Evolutionary conservation across 1,140 invertebrate genomes (phyloP).

Genomic region (Pseudomyrmex gracilis): DNA sequence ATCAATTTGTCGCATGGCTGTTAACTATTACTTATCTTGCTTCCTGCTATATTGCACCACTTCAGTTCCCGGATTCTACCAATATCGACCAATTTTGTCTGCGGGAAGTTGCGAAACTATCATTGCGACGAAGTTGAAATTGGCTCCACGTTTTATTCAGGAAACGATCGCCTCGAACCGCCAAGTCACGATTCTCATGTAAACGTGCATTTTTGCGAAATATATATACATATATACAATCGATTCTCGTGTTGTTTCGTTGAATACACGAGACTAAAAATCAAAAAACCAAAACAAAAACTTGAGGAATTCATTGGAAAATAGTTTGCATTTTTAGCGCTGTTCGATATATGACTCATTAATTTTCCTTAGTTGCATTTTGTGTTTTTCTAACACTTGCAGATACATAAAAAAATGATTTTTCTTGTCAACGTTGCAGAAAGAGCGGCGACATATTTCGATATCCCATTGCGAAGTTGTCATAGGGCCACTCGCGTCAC

Average conservation of each 20-base stretch:
- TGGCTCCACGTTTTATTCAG: constrained; percentile 42
- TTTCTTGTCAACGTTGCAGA: constrained; percentile 12
- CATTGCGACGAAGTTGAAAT: constrained; percentile 32
- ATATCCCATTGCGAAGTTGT: constrained; percentile 13
- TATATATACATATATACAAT: neutral
- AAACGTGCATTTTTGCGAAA: constrained; percentile 17
- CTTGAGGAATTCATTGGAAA: neutral
- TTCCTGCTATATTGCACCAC: constrained; percentile 67
- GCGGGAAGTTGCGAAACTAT: constrained; percentile 39
- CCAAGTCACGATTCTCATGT: constrained; percentile 1
- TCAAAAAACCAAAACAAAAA: neutral
- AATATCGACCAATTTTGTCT: constrained; percentile 71
- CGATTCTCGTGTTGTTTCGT: no score
- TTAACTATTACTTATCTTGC: constrained; percentile 58
- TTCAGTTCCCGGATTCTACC: constrained; percentile 66
- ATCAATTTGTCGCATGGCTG: constrained; percentile 63
- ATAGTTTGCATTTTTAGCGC: constrained; percentile 17
- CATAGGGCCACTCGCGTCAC: neutral
- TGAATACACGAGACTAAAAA: neutral
- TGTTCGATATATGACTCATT: constrained; percentile 1
- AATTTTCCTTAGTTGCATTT: constrained; percentile 7
- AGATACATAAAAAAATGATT: constrained; percentile 9
- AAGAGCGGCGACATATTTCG: constrained; percentile 2
- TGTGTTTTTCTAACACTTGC: constrained; percentile 2
- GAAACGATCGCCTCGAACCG: constrained; percentile 3